Evolutionary conservation across 2,113 vertebrate species (phyloP).

Genomic region (Gila orcuttii): DNA sequence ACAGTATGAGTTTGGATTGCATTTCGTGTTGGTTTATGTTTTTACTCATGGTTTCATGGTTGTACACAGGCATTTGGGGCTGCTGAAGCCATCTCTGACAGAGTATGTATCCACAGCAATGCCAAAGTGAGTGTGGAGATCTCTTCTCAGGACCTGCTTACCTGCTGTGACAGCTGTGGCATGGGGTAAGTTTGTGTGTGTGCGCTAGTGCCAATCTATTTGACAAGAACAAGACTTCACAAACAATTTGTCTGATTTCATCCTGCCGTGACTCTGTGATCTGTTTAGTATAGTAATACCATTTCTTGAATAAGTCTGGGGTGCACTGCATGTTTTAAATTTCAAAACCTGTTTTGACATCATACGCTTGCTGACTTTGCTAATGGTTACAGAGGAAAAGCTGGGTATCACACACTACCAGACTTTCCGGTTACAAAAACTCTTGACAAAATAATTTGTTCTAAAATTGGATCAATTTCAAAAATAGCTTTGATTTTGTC

Average conservation of each 20-base stretch:
- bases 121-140: conserved; percentile 86
- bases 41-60: neutral
- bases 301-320: neutral
- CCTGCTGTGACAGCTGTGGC: conserved; percentile 79
- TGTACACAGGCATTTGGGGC: conserved; percentile 88
- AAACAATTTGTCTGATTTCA: neutral
- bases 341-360: too few relatives aligned
- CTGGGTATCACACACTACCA: too few relatives aligned
- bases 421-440: too few relatives aligned
- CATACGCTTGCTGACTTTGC: too few relatives aligned
- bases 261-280: neutral
- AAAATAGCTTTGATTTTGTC: too few relatives aligned
- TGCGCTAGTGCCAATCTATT: neutral
- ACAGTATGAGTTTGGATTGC: neutral
- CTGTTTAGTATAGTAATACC: too few relatives aligned
- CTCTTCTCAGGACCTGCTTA: conserved; percentile 90
- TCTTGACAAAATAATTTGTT: too few relatives aligned
- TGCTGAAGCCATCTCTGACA: conserved; percentile 91
- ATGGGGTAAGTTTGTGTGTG: conserved; percentile 68
- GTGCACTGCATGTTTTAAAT: neutral
- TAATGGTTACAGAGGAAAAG: too few relatives aligned
- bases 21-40: neutral
- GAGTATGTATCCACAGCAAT: conserved; percentile 86
- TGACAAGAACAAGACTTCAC: neutral
- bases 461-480: too few relatives aligned